A percentile compares a stretch with the other conserved stretches of the same genome.
These are phyloP conservation scores for Clamator glandarius DNA, from an alignment of 2,797 vertebrate genomes.

Conservation along the genomic window DNA sequence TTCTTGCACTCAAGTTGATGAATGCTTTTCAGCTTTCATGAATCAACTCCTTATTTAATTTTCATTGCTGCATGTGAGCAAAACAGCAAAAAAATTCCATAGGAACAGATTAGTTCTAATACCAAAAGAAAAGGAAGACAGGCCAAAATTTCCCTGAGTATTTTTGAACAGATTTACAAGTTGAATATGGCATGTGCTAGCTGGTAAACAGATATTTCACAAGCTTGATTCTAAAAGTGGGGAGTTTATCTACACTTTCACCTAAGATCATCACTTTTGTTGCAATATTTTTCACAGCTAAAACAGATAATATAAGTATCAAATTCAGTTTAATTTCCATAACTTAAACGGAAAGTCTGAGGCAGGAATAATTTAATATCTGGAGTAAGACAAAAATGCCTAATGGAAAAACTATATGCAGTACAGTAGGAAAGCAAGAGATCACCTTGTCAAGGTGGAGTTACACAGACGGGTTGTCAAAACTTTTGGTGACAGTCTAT, in stretches of 20 bases:
- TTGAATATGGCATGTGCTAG: background rate
- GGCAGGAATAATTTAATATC: background rate
- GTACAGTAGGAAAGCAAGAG: background rate
- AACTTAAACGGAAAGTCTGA: background rate
- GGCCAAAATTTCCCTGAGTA: background rate
- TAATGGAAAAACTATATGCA: background rate
- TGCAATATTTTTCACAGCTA: background rate
- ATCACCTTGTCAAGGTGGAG: background rate
- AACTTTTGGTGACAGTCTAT: background rate
- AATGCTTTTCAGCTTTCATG: slow-evolving; percentile 70
- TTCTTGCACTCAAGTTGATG: slow-evolving; percentile 54
- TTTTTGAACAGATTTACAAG: background rate
- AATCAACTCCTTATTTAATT: slow-evolving; percentile 69
- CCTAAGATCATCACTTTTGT: background rate
- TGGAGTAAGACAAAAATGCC: background rate
- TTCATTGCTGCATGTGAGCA: slow-evolving; percentile 47
- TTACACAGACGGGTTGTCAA: background rate
- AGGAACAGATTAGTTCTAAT: slow-evolving; percentile 45
- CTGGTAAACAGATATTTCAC: slow-evolving; percentile 26
- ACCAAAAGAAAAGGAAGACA: slow-evolving; percentile 18
- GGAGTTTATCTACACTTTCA: background rate
- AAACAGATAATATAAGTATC: background rate
- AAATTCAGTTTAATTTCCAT: background rate
- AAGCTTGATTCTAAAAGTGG: background rate
- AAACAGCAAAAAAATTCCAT: slow-evolving; percentile 48